These are phyloP conservation scores for Pterobdella sp. DNA, from an alignment of 2,888 invertebrate genomes.

Conservation along the genomic window DNA sequence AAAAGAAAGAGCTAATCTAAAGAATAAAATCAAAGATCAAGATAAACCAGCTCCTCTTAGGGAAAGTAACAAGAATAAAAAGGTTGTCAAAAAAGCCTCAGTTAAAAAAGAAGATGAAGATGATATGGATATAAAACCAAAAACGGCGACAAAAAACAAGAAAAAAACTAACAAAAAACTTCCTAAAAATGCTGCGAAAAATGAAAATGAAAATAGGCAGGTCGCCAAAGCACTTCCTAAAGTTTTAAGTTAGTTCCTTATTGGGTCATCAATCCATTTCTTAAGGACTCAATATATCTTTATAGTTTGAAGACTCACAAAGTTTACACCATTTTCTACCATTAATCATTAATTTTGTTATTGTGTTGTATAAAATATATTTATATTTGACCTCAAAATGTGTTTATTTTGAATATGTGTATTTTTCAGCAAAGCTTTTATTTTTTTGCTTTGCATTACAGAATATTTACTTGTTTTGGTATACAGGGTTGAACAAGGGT, in stretches of 20 bases:
- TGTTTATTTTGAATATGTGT: too few relatives aligned
- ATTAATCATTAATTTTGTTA: too few relatives aligned
- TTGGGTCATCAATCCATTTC: too few relatives aligned
- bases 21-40: not conserved
- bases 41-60: not conserved
- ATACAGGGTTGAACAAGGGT: constrained; percentile 9
- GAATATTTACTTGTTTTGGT: too few relatives aligned
- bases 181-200: not conserved
- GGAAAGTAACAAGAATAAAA: not conserved
- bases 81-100: not conserved
- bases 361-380: too few relatives aligned
- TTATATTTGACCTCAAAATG: too few relatives aligned
- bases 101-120: not conserved
- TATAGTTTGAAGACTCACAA: too few relatives aligned
- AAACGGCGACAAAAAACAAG: not conserved
- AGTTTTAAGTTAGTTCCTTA: constrained; percentile 2
- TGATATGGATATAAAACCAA: not conserved
- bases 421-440: too few relatives aligned
- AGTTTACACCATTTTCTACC: too few relatives aligned
- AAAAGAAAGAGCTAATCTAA: not conserved
- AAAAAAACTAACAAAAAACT: not conserved
- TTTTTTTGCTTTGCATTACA: too few relatives aligned
- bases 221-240: not conserved
- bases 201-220: not conserved
- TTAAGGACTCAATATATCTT: too few relatives aligned